Percentiles rank a stretch among this genome's conserved stretches.
These are phyloP conservation scores for Prosapia bicincta DNA, from an alignment of 2,888 invertebrate genomes.

Conservation along the genomic window DNA sequence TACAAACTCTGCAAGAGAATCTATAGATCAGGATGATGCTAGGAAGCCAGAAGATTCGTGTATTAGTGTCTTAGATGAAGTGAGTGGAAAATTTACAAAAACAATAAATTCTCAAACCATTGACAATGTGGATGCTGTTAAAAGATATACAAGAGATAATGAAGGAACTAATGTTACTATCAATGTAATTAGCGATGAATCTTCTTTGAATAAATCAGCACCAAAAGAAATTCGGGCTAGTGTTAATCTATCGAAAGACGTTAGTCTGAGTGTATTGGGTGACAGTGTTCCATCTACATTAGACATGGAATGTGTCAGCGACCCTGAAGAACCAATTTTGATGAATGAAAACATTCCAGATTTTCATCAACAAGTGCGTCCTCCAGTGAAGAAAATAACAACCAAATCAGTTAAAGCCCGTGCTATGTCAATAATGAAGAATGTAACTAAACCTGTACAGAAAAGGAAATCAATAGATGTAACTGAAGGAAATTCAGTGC, in stretches of 20 bases:
- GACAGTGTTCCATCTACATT: neutral
- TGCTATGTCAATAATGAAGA: neutral
- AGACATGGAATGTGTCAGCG: constrained; percentile 22
- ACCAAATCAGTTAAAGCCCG: constrained; percentile 9
- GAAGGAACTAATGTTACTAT: constrained; percentile 13
- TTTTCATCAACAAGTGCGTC: neutral
- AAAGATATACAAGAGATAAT: constrained; percentile 7
- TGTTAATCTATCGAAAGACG: constrained; percentile 18
- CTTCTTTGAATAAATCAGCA: neutral
- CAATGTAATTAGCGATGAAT: constrained; percentile 18
- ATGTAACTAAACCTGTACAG: neutral
- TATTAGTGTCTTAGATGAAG: neutral
- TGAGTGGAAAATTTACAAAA: neutral
- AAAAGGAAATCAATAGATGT: neutral
- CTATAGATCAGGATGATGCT: neutral
- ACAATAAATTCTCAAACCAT: neutral
- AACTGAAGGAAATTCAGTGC: neutral
- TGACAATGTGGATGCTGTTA: neutral
- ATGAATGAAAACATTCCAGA: neutral
- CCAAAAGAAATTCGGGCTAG: constrained; percentile 15
- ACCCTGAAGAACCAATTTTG: constrained; percentile 12
- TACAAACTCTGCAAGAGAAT: neutral
- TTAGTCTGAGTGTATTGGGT: constrained; percentile 23
- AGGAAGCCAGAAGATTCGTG: neutral
- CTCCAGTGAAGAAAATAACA: constrained; percentile 22